Percentiles rank a stretch among this genome's conserved stretches.
These are phyloP conservation scores for Platorchestia sp. DNA, from an alignment of 1,140 invertebrate species.

Conservation along the genomic window DNA sequence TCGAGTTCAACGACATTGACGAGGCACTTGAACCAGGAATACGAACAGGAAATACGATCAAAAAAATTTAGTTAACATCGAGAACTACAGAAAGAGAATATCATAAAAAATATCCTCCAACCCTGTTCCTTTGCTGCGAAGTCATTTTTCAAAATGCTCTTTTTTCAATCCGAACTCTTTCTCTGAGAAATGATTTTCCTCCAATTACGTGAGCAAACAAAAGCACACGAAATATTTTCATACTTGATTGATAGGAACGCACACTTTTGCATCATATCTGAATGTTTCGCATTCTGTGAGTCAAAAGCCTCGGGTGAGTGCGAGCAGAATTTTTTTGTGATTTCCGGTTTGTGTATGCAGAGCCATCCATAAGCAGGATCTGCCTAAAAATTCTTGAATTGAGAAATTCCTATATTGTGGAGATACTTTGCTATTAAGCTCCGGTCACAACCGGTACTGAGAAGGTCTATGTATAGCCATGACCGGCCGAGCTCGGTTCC, in stretches of 20 bases:
- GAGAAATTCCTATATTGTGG: conserved; percentile 50
- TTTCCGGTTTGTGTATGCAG: conserved; percentile 53
- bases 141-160: no score
- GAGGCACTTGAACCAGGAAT: neutral
- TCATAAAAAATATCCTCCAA: neutral
- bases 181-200: no score
- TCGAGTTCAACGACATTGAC: neutral
- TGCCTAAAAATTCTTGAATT: conserved; percentile 52
- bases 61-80: neutral
- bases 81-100: neutral
- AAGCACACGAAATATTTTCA: neutral
- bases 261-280: neutral
- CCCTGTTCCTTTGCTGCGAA: neutral
- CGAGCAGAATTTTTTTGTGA: conserved; percentile 29
- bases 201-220: neutral
- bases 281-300: neutral
- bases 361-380: conserved; percentile 51
- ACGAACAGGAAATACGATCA: neutral
- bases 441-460: conserved; percentile 24
- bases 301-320: neutral
- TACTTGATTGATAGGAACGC: neutral
- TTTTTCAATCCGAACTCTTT: no score
- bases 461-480: conserved; percentile 45
- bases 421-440: conserved; percentile 40
- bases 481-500: conserved; percentile 10